Base-by-base conservation (phyloP, 1,140 invertebrate genomes). In the Piezodorus guildinii region DNA sequence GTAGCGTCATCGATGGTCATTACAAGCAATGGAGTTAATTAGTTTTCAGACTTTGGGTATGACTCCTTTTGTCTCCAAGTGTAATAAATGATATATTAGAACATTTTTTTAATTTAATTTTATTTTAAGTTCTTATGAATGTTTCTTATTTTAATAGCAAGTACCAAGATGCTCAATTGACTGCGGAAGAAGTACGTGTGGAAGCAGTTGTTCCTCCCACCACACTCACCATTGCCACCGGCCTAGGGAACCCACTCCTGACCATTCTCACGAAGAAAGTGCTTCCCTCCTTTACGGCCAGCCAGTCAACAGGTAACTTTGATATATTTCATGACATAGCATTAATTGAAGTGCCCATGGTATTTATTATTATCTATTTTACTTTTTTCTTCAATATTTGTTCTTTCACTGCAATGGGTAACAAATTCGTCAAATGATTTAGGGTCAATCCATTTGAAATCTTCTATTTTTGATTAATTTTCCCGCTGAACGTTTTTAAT, bases 281-380 rank as follows among this genome's bases (percentile, higher is more conserved):
- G 51, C 65, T 27, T 66, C 65, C 15, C 56, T 66, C 17, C 62
- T 66, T n/a, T 66, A 66, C 45, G 65, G 65, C 23, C 54, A 63
- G 54, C 65, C 65, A 44, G 65, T 66, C 12, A 66, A 66, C 39
- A 58, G 60, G 52, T 63, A 15, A 23, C 8, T 54, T 54, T 30
- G 8, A 4, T 30, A 30, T 30, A 30, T 30, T 30, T 30, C 8
- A 30, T 30, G 3, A 30, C 27, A 30, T 30, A 30, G 27, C 27
- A 30, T 30, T 30, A 30, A n/a, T n/a, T n/a, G n/a, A n/a, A 44
- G 9, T 30, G 30, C 9, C 9, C 9, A 5, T 30, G 3, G 3
- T 30, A 5, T 30, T 30, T 30, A 5, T 30, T 30, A 5, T 30
- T 30, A 5, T 30, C 9, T 30, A 5, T 30, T 30, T 30, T 30